Evolutionary conservation across 2,113 vertebrate species (phyloP).

Genomic region (Petromus typicus): DNA sequence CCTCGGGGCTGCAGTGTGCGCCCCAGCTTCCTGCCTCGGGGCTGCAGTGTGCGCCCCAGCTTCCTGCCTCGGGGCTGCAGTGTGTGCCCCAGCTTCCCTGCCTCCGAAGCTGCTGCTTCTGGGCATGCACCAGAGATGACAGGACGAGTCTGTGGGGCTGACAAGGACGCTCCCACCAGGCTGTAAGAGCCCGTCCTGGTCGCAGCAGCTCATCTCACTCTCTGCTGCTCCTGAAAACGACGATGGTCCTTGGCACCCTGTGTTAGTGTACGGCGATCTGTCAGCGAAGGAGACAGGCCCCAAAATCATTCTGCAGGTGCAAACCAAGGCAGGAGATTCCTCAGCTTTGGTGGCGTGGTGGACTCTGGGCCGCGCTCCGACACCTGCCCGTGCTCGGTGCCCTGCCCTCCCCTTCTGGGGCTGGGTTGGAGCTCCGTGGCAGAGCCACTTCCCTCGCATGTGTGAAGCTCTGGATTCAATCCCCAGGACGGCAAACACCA

Average conservation of each 20-base stretch:
- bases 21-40: background rate
- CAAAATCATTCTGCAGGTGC: background rate
- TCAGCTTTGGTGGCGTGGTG: background rate
- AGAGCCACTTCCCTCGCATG: background rate
- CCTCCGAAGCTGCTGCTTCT: background rate
- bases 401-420: background rate
- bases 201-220: background rate
- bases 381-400: background rate
- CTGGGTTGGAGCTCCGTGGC: background rate
- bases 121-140: background rate
- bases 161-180: background rate
- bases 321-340: background rate
- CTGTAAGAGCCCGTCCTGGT: background rate
- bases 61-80: background rate
- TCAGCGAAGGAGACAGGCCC: constrained; percentile 3
- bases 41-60: background rate
- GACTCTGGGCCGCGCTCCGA: no score
- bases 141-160: background rate
- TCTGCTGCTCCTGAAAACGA: background rate
- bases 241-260: background rate
- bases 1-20: background rate
- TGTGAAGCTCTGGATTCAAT: background rate
- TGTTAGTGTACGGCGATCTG: background rate
- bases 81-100: rapidly evolving
- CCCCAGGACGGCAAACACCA: background rate